Percentiles rank a stretch among this genome's conserved stretches.
Evolutionary conservation across 1,140 invertebrate species (phyloP).

Genomic region (Neodiprion fabricii): DNA sequence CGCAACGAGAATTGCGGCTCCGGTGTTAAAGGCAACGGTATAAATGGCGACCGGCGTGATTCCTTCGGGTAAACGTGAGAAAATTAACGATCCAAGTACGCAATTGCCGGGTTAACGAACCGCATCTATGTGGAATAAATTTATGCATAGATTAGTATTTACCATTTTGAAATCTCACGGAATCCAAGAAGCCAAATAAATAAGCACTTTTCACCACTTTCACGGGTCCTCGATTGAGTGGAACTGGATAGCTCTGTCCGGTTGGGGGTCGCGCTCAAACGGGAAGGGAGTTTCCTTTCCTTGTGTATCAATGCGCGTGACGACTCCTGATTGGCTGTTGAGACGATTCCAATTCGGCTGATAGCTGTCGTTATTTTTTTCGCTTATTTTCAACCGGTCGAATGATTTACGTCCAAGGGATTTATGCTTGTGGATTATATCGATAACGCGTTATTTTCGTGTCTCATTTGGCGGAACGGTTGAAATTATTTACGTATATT

Average conservation of each 20-base stretch:
- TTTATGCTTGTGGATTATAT: no score
- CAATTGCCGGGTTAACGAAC: background rate
- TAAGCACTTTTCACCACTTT: slow-evolving; percentile 50
- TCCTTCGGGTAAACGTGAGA: slow-evolving; percentile 47
- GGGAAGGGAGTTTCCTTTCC: slow-evolving; percentile 48
- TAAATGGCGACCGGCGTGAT: slow-evolving; percentile 60
- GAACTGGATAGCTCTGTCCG: slow-evolving; percentile 44
- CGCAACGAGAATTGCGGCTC: background rate
- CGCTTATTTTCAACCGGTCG: background rate
- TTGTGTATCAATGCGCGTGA: background rate
- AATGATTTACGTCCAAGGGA: background rate
- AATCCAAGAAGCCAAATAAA: slow-evolving; percentile 44
- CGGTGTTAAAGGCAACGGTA: slow-evolving; percentile 14
- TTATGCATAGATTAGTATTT: slow-evolving; percentile 34
- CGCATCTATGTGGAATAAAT: background rate
- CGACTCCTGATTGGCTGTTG: background rate
- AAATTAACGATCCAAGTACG: background rate
- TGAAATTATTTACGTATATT: background rate
- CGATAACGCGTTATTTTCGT: no score
- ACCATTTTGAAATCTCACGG: slow-evolving; percentile 45
- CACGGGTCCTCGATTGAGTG: slow-evolving; percentile 42
- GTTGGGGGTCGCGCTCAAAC: slow-evolving; percentile 43
- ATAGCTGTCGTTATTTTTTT: background rate
- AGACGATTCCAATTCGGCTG: background rate
- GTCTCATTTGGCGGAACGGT: background rate